A percentile compares a stretch with the other conserved stretches of the same genome.
These are phyloP conservation scores for Yponomeuta malinellus DNA, from an alignment of 2,888 invertebrate genomes.

Conservation along the genomic window DNA sequence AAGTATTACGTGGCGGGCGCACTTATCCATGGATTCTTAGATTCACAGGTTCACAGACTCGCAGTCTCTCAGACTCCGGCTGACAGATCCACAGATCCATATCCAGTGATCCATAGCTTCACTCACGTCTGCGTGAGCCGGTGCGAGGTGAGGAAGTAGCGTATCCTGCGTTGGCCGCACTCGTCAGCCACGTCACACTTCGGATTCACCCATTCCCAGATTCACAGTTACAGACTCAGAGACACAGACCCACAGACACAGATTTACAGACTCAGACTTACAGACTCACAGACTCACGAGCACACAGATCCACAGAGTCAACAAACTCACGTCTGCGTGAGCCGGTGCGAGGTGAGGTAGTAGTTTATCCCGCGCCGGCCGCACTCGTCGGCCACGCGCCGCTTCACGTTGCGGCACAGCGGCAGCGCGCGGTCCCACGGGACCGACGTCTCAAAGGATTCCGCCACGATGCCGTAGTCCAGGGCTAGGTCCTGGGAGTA, in stretches of 20 bases:
- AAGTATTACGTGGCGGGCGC: too few species aligned
- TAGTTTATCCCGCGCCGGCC: conserved; percentile 56
- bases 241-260: too few species aligned
- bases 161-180: conserved; percentile 76
- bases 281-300: too few species aligned
- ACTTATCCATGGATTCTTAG: too few species aligned
- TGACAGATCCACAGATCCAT: too few species aligned
- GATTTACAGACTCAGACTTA: too few species aligned
- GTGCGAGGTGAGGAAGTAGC: conserved; percentile 82
- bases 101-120: too few species aligned
- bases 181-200: conserved; percentile 70
- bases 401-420: conserved; percentile 93
- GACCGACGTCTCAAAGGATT: conserved; percentile 99
- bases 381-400: conserved; percentile 81
- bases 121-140: conserved; percentile 91
- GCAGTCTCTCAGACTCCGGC: too few species aligned
- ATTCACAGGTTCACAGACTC: too few species aligned
- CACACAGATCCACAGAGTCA: not conserved
- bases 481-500: conserved; percentile 88
- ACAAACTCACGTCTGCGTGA: conserved; percentile 87
- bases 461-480: conserved; percentile 90
- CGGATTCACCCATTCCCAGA: too few species aligned
- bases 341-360: conserved; percentile 85
- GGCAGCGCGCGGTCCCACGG: conserved; percentile 93
- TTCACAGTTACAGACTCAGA: too few species aligned